phyloP scores from a whole-genome alignment of 1,140 invertebrate species.

The Aleiodes sp. region DNA sequence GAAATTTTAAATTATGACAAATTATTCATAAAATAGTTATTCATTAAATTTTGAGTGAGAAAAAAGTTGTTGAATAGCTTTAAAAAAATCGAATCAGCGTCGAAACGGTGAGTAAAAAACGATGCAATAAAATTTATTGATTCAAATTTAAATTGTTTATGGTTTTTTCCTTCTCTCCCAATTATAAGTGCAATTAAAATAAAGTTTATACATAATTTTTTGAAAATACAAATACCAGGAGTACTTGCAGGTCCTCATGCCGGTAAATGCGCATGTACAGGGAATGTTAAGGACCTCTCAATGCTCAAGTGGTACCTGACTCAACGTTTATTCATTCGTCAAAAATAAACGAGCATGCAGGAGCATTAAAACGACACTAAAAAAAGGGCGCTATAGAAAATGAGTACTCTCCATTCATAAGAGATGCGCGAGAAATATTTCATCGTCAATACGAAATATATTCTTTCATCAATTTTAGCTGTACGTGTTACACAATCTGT shows the following conservation, averaged over 20 bases:
- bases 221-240: not conserved
- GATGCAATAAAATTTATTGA: conserved; percentile 15
- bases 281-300: not conserved
- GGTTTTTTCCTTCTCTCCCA: too few relatives aligned
- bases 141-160: too few relatives aligned
- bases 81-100: not conserved
- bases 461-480: too few relatives aligned
- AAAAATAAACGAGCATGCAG: not conserved
- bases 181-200: too few relatives aligned
- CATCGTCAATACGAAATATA: too few relatives aligned
- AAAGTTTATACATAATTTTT: not conserved
- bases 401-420: too few relatives aligned
- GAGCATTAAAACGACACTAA: not conserved
- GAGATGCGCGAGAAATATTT: too few relatives aligned
- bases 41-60: not conserved
- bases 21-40: not conserved
- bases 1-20: not conserved
- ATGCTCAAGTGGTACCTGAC: not conserved
- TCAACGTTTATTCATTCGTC: not conserved
- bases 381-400: too few relatives aligned
- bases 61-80: too few relatives aligned
- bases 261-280: not conserved
- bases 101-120: conserved; percentile 20
- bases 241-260: not conserved
- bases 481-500: too few relatives aligned